Conservation (phyloP, 2,113 vertebrate species). For the Nicator chloris region DNA sequence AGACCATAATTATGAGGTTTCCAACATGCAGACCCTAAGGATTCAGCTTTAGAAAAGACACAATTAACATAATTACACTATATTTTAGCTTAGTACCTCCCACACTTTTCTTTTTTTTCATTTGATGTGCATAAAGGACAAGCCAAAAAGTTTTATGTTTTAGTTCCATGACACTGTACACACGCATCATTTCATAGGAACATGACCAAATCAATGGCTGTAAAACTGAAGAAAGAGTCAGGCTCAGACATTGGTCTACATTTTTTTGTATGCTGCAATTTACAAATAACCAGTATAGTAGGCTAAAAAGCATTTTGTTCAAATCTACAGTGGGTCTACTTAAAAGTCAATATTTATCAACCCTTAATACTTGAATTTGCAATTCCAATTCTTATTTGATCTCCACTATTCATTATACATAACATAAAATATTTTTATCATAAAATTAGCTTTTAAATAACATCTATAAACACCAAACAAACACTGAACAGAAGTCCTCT, state of each 20-base stretch:
- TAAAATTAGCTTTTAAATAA: neutral
- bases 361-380: slow-evolving; percentile 16
- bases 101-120: neutral
- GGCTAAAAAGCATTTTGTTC: slow-evolving; percentile 15
- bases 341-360: slow-evolving; percentile 49
- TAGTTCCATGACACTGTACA: neutral
- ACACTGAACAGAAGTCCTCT: neutral
- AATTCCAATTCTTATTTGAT: slow-evolving; percentile 42
- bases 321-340: neutral
- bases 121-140: neutral
- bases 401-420: slow-evolving; percentile 8
- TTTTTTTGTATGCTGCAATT: neutral
- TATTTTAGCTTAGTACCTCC: neutral
- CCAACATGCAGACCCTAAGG: neutral
- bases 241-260: neutral
- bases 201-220: neutral
- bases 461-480: neutral
- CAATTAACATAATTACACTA: neutral
- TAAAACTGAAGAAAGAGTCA: neutral
- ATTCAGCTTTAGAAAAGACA: neutral
- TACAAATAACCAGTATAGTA: neutral
- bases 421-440: neutral
- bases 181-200: neutral
- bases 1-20: neutral
- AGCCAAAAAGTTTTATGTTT: neutral